Evolutionary conservation across 2,113 vertebrate genomes (phyloP), one percentile per base, ranked within the genome.

Genomic region (Chloropsis hardwickii): DNA sequence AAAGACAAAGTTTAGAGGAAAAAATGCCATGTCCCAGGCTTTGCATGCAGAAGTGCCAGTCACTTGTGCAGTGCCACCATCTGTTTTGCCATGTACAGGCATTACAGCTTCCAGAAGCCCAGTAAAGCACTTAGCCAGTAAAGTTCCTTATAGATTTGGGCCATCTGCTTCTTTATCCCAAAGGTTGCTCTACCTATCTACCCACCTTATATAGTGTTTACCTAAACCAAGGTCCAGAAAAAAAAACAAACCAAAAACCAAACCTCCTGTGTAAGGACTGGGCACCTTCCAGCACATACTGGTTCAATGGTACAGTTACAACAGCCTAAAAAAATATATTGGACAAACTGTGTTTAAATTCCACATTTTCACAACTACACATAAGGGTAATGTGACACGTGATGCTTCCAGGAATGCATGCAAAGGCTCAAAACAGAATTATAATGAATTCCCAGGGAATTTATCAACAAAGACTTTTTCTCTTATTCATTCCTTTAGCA

Each of bases 21-120:
- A 97, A 95, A 95, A 91, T 89, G 71, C 64, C 83, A 35, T 91
- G 85, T 87, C 89, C 67, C 51, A 85, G 56, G 66, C 44, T 96
- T 74, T 87, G 73, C 71, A 91, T 62, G 88, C 90, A 73, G 47
- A 66, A 92, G 40, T 85, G 71, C 18, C 22, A 58, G 91, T 84
- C 88, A 96, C 90, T 97, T 94, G 95, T 92, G 71, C 39, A 51
- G 79, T 77, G 71, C 31, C 33, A 70, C 93, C 97, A 97, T 97
- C 96, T 97, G 97, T 87, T 95, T 97, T 91, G 53, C 82, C 70
- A 77, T 33, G 58, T 67, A 47, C 33, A 65, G 70, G 56, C 81
- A 95, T 58, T 85, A 87, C 67, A 92, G 85, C 56, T 96, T 97
- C 87, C 90, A 96, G 79, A 95, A 96, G 93, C 76, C 94, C 94